Percentiles rank a stretch among this genome's conserved stretches.
These are phyloP conservation scores for Charanyca ferruginea DNA, from an alignment of 2,888 invertebrate species.

Conservation along the genomic window DNA sequence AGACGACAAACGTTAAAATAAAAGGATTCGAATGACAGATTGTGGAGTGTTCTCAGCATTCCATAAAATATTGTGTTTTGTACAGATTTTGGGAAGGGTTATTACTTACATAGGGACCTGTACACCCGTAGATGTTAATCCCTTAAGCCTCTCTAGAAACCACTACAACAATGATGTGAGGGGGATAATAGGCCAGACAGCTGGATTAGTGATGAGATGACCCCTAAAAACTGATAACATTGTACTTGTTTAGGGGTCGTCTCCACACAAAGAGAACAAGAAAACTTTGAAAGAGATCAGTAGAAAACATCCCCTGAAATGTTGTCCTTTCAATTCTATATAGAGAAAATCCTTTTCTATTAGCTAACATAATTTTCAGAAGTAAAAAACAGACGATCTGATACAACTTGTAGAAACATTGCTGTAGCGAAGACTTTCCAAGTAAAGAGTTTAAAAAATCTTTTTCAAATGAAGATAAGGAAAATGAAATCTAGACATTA, in stretches of 20 bases:
- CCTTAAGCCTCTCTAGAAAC: conserved; percentile 1
- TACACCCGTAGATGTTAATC: conserved; percentile 11
- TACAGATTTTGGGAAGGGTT: background rate
- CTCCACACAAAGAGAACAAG: background rate
- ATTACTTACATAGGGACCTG: background rate
- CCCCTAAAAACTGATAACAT: background rate
- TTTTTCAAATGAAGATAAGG: conserved; percentile 41
- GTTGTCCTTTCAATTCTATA: background rate
- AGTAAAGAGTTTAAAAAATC: conserved; percentile 17
- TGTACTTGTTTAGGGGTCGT: background rate
- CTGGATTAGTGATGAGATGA: conserved; percentile 1
- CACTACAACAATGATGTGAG: conserved; percentile 2
- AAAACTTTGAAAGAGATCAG: background rate
- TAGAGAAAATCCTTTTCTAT: background rate
- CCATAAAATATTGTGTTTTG: conserved; percentile 38
- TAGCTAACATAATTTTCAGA: conserved; percentile 15
- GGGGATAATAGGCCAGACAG: background rate
- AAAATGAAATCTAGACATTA: conserved; percentile 44
- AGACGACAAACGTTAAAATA: conserved; percentile 50
- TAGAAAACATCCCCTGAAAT: background rate
- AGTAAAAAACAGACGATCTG: conserved; percentile 10
- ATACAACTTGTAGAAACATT: conserved; percentile 29
- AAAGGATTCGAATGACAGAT: conserved; percentile 43
- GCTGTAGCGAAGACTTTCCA: conserved; percentile 9
- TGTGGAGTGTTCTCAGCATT: conserved; percentile 41